Conservation (phyloP, 1,140 invertebrate genomes). For the Papilio xuthus region DNA sequence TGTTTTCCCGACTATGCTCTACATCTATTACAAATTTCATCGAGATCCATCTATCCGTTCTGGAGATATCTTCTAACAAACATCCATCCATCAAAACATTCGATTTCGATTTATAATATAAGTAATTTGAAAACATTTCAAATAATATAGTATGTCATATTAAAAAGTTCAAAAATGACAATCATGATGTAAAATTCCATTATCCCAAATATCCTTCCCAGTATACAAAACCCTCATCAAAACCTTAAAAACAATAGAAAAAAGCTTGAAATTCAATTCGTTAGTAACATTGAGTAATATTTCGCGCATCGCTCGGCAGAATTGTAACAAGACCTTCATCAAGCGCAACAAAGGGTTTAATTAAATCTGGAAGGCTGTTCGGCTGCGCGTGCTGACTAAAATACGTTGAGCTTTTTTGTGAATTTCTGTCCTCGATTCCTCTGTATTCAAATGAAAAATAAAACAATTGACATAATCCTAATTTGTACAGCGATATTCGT, state of each 20-base stretch:
- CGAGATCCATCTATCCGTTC: no score
- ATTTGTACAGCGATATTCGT: background rate
- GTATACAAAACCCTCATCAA: background rate
- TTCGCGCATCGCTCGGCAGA: conserved; percentile 16
- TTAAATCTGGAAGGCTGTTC: conserved; percentile 24
- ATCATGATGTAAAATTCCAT: background rate
- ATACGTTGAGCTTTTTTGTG: conserved; percentile 15
- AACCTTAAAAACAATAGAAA: background rate
- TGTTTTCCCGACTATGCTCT: no score
- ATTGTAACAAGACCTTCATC: conserved; percentile 34
- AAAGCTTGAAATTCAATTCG: conserved; percentile 6
- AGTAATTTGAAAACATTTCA: no score
- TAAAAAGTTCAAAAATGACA: no score
- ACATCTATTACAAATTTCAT: no score
- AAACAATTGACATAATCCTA: background rate
- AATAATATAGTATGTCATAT: no score
- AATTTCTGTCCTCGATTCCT: conserved; percentile 7
- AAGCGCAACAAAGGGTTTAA: conserved; percentile 33
- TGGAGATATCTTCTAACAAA: no score
- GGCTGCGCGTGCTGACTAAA: background rate
- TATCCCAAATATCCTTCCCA: background rate
- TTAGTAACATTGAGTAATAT: conserved; percentile 20
- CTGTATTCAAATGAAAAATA: background rate
- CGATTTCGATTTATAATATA: no score
- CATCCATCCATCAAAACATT: no score